A percentile compares a stretch with the other conserved stretches of the same genome.
Conservation (phyloP, 1,140 invertebrate species). For the Polyergus mexicanus region DNA sequence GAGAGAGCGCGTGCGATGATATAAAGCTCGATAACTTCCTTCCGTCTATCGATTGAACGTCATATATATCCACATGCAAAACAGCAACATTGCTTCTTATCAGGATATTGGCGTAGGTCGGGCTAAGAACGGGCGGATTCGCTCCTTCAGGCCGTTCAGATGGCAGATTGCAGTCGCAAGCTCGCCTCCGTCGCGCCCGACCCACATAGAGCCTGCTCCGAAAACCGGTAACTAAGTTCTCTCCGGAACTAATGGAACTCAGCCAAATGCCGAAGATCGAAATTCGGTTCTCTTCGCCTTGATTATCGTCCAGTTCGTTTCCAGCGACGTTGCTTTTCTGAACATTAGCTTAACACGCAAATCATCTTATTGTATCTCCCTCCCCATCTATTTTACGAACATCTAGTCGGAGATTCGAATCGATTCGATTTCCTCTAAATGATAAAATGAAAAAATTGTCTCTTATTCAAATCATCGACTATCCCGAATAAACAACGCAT, state of each 20-base stretch:
- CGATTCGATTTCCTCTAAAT: not conserved
- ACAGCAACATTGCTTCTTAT: constrained; percentile 38
- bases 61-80: constrained; percentile 17
- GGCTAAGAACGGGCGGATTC: constrained; percentile 42
- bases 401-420: not conserved
- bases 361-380: not conserved
- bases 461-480: not conserved
- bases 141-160: constrained; percentile 34
- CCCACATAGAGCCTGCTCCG: constrained; percentile 6
- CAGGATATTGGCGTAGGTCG: constrained; percentile 75
- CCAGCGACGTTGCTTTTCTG: constrained; percentile 17
- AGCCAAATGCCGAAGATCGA: constrained; percentile 64
- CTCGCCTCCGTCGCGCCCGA: constrained; percentile 22
- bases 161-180: constrained; percentile 46
- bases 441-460: not conserved
- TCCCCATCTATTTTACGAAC: not conserved
- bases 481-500: not conserved
- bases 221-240: constrained; percentile 62
- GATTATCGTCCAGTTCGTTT: constrained; percentile 62
- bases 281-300: constrained; percentile 62
- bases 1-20: not conserved
- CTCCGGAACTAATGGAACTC: constrained; percentile 58
- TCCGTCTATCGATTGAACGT: not conserved
- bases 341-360: not conserved
- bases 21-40: not conserved